Evolutionary conservation across 2,113 vertebrate species (phyloP).

Genomic region (Lampris megalopsis): DNA sequence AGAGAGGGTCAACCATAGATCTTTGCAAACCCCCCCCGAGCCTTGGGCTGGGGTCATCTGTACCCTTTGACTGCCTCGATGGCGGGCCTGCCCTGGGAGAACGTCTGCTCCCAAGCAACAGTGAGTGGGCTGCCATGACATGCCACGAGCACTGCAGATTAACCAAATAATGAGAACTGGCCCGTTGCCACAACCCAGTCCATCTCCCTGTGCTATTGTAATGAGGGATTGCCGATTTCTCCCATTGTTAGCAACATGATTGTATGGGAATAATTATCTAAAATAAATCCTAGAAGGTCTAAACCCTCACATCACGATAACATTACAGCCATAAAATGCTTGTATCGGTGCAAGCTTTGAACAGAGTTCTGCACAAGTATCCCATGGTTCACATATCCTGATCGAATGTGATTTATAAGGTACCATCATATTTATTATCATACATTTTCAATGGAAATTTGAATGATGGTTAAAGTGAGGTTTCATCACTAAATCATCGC

Average conservation of each 20-base stretch:
- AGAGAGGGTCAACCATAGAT: too few relatives aligned
- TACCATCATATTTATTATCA: too few relatives aligned
- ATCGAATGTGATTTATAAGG: background rate
- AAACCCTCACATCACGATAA: slow-evolving; percentile 3
- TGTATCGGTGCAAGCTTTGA: background rate
- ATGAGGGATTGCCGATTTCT: slow-evolving; percentile 28
- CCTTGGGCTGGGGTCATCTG: too few relatives aligned
- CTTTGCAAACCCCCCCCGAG: too few relatives aligned
- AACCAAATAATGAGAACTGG: slow-evolving; percentile 52
- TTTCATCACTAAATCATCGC: too few relatives aligned
- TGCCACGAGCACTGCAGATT: slow-evolving; percentile 44
- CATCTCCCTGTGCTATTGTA: slow-evolving; percentile 17
- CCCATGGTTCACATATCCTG: too few relatives aligned
- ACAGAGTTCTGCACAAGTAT: too few relatives aligned
- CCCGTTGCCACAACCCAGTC: slow-evolving; percentile 32
- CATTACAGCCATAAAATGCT: background rate
- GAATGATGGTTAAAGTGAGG: too few relatives aligned
- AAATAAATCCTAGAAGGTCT: slow-evolving; percentile 6
- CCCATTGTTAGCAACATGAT: background rate
- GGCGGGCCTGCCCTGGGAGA: background rate
- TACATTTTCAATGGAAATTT: too few relatives aligned
- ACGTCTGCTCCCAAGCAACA: slow-evolving; percentile 42
- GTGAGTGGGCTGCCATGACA: slow-evolving; percentile 60
- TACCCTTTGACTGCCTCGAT: too few relatives aligned
- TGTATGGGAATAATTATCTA: background rate